Evolutionary conservation across 2,113 vertebrate species (phyloP), one percentile per base, ranked within the genome.

Genomic region (Pachypanchax playfairii): DNA sequence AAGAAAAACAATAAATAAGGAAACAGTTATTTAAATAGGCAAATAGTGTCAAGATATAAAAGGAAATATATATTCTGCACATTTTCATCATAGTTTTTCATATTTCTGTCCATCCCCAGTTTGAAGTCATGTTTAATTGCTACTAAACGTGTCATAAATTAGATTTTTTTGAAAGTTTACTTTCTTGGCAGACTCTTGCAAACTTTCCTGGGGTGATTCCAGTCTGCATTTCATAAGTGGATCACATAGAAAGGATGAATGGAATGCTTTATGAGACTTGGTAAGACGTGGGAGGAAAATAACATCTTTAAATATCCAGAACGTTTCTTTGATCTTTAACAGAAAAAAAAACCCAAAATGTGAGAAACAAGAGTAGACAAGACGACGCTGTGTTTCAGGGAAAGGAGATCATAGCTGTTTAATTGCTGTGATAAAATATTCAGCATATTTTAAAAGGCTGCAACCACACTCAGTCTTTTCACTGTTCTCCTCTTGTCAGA

Each of bases 341-440:
- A 48, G 13, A 24, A 49, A 21, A 31, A 14, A 49, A 43, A 29
- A 29, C 4, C 28, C 11, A 35, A 35, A 18, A n/a, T 15, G 9
- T 10, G 1, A 26, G 57, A 43, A 38, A 41, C 58, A 18, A 53
- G 33, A 57, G 0, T 38, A 59, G 43, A 59, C 0, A 56, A 65
- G 25, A 62, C 6, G 41, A 62, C 29, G 28, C 28, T 35, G 39
- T 26, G 42, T 22, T 70, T 57, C 47, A 35, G n/a, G 14, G 35
- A 43, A 58, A 13, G 12, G 15, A 65, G 65, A 67, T 73, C 42
- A 42, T 47, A n/a, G 21, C 44, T 61, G 51, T 12, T 62, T 72
- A 65, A 78, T 65, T 51, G 38, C 18, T 31, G 35, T 62, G 18
- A 73, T 75, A n/a, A 71, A 81, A 85, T 82, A 85, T 79, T 79